Percentiles rank a stretch among this genome's conserved stretches.
Conservation (phyloP, 2,113 vertebrate genomes). For the Clarias batrachus region DNA sequence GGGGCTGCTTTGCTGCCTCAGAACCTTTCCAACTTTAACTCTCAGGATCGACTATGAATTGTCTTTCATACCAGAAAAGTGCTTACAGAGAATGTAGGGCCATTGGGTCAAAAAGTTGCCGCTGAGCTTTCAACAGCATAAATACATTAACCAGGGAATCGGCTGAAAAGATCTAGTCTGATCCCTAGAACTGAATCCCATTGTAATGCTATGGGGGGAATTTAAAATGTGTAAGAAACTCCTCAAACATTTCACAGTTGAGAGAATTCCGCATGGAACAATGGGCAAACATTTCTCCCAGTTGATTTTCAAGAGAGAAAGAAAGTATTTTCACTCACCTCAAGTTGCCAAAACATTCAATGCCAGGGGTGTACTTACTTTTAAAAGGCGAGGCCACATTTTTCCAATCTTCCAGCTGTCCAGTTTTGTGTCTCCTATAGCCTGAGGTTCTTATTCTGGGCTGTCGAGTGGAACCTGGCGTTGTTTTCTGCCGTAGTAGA, state of each 20-base stretch:
- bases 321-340: not conserved
- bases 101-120: constrained; percentile 19
- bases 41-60: not conserved
- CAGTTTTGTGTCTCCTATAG: not conserved
- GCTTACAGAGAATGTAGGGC: constrained; percentile 5
- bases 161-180: not conserved
- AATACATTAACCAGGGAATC: constrained; percentile 20
- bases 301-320: not conserved
- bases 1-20: constrained; percentile 10
- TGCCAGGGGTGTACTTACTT: not conserved
- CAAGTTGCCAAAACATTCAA: not conserved
- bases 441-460: not conserved
- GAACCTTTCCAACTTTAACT: constrained; percentile 15
- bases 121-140: not conserved
- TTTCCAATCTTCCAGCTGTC: not conserved
- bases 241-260: not conserved
- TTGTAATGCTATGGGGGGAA: not conserved
- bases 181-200: not conserved
- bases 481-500: not conserved
- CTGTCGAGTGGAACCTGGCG: not conserved
- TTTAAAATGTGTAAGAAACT: not conserved
- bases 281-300: not conserved
- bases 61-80: not conserved
- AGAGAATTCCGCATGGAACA: not conserved
- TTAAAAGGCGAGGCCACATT: not conserved